These are phyloP conservation scores for Thecocarcelia acutangulata DNA, from an alignment of 2,888 invertebrate species.

Conservation along the genomic window DNA sequence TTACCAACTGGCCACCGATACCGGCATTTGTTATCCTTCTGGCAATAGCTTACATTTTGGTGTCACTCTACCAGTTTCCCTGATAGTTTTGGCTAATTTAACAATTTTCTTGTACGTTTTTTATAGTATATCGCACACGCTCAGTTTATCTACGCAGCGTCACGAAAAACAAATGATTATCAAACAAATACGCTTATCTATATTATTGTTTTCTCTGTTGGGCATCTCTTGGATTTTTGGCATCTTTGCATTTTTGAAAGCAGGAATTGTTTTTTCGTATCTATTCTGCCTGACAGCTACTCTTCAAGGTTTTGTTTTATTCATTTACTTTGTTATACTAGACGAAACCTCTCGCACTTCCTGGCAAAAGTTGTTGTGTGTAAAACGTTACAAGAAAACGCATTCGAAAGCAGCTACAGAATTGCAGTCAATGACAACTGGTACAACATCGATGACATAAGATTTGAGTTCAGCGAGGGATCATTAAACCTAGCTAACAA, in stretches of 20 bases:
- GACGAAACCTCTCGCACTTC: slow-evolving; percentile 83
- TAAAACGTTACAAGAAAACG: slow-evolving; percentile 19
- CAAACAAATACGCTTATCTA: slow-evolving; percentile 83
- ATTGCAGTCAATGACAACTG: slow-evolving; percentile 70
- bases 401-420: slow-evolving; percentile 63
- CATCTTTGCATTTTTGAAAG: slow-evolving; percentile 82
- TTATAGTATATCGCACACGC: slow-evolving; percentile 79
- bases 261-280: slow-evolving; percentile 83
- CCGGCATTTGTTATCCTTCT: slow-evolving; percentile 83
- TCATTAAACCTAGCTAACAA: slow-evolving; percentile 2
- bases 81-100: slow-evolving; percentile 83
- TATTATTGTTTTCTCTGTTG: slow-evolving; percentile 84
- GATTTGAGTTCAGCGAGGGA: slow-evolving; percentile 18
- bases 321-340: slow-evolving; percentile 84
- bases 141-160: slow-evolving; percentile 79
- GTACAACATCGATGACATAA: slow-evolving; percentile 65
- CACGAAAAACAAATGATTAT: slow-evolving; percentile 73
- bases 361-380: slow-evolving; percentile 78
- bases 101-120: slow-evolving; percentile 83
- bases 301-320: slow-evolving; percentile 84
- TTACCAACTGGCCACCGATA: slow-evolving; percentile 72
- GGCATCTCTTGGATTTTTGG: slow-evolving; percentile 86
- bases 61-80: slow-evolving; percentile 83
- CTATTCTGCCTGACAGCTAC: slow-evolving; percentile 85
- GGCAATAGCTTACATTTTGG: slow-evolving; percentile 82